Conservation (phyloP, 2,113 vertebrate species). For the Phalacrocorax aristotelis region DNA sequence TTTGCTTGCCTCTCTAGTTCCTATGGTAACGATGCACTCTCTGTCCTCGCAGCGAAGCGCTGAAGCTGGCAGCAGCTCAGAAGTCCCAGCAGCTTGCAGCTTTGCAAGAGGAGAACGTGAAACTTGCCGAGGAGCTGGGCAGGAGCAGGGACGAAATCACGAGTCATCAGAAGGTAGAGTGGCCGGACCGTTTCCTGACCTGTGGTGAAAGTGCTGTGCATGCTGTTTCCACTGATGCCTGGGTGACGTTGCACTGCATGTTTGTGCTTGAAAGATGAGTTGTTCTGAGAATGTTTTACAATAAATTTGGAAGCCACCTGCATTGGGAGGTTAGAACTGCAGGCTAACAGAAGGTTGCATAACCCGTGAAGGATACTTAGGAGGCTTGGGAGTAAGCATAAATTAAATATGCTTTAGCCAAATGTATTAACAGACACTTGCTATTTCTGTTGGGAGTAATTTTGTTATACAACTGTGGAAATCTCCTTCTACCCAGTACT, state of each 20-base stretch:
- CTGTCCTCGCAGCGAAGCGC: conserved; percentile 84
- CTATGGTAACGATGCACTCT: conserved; percentile 79
- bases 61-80: conserved; percentile 82
- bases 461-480: neutral
- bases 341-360: neutral
- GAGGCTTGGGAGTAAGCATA: neutral
- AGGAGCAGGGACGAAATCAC: conserved; percentile 80
- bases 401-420: neutral
- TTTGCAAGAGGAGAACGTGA: conserved; percentile 87
- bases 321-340: neutral
- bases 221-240: neutral
- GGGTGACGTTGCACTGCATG: neutral
- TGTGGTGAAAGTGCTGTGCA: neutral
- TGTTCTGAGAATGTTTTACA: neutral
- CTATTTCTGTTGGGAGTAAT: neutral
- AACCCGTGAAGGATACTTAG: neutral
- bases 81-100: conserved; percentile 82
- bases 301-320: conserved; percentile 18
- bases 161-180: conserved; percentile 83
- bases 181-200: neutral
- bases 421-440: neutral
- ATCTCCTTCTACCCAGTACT: neutral
- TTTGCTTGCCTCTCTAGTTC: conserved; percentile 76
- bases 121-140: conserved; percentile 84
- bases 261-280: neutral